phyloP scores from a whole-genome alignment of 2,797 vertebrate genomes.

The Mycteria americana region DNA sequence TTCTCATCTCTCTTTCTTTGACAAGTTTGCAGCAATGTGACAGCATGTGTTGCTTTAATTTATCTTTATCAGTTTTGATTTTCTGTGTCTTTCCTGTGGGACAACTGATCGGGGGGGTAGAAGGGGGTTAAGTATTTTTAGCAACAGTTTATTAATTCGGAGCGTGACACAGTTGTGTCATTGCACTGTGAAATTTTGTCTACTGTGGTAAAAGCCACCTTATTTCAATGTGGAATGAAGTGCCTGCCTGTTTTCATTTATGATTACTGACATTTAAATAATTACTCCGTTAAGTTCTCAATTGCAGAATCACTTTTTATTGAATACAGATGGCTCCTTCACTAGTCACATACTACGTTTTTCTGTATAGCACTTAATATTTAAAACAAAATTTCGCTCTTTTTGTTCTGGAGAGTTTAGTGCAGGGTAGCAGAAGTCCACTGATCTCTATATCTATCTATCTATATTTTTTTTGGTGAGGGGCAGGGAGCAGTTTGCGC shows the following conservation, averaged over 20 bases:
- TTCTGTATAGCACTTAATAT: neutral
- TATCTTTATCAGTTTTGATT: conserved; percentile 42
- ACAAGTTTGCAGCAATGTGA: conserved; percentile 12
- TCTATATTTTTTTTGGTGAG: neutral
- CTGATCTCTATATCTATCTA: accelerated
- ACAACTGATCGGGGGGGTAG: neutral
- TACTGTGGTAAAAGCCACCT: neutral
- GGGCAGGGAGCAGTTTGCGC: neutral
- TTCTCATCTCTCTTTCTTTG: conserved; percentile 33
- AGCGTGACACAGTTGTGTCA: conserved; percentile 32
- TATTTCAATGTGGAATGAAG: neutral
- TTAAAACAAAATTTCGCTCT: neutral
- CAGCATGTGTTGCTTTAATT: conserved; percentile 33
- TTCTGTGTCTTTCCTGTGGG: conserved; percentile 5
- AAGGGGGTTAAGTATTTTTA: conserved; percentile 27
- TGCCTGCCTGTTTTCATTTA: conserved; percentile 15
- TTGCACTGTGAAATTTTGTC: conserved; percentile 19
- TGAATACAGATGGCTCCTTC: neutral
- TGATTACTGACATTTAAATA: conserved; percentile 15
- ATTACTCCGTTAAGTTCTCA: neutral
- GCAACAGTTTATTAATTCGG: neutral
- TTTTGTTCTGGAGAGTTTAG: neutral
- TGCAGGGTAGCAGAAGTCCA: neutral
- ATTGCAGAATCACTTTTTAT: neutral
- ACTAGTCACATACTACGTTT: neutral